Evolutionary conservation across 2,113 vertebrate species (phyloP).

Genomic region (Passer domesticus): DNA sequence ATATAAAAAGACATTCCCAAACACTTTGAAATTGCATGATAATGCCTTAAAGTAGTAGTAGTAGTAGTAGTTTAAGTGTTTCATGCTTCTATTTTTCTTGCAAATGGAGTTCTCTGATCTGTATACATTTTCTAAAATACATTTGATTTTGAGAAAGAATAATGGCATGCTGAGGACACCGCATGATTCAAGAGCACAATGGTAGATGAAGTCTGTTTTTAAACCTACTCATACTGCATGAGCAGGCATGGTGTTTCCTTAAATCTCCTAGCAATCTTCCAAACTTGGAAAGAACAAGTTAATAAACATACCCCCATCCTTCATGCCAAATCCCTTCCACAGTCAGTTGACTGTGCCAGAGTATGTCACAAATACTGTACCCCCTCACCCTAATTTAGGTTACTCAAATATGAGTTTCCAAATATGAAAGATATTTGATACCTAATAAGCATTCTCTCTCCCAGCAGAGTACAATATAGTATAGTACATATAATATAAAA

Average conservation of each 20-base stretch:
- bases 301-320: background rate
- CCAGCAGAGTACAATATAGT: background rate
- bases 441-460: background rate
- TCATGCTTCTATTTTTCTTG: background rate
- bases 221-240: background rate
- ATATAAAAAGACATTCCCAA: background rate
- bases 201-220: background rate
- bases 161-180: background rate
- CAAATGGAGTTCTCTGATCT: background rate
- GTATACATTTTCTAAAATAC: background rate
- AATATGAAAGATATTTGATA: background rate
- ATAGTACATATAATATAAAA: background rate
- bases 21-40: background rate
- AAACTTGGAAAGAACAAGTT: background rate
- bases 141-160: background rate
- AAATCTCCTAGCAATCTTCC: background rate
- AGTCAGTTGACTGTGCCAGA: background rate
- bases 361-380: background rate
- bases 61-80: background rate
- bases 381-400: background rate
- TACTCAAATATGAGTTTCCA: background rate
- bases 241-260: background rate
- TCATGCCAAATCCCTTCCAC: background rate
- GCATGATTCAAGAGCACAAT: background rate
- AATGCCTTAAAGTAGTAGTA: background rate